These are phyloP conservation scores for Scatophagus argus DNA, from an alignment of 2,113 vertebrate genomes.

Conservation along the genomic window DNA sequence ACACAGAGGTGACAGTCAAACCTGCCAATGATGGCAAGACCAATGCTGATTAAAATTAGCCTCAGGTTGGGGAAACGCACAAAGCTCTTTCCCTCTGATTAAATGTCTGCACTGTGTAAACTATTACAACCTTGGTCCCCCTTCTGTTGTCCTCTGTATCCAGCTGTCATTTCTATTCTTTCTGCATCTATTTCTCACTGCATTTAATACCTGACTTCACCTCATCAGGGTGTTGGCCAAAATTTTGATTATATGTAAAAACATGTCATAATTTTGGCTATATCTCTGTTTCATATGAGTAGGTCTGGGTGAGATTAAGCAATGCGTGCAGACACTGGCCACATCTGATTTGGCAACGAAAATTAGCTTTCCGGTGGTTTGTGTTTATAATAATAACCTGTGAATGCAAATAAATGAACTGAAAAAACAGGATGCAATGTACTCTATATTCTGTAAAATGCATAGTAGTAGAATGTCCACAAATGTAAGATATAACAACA, in stretches of 20 bases:
- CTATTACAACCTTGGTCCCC: constrained; percentile 57
- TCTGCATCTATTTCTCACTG: not conserved
- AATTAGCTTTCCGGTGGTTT: not conserved
- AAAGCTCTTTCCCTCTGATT: constrained; percentile 71
- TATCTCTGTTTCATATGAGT: not conserved
- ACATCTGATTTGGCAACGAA: not conserved
- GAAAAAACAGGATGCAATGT: not conserved
- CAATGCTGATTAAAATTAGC: constrained; percentile 92
- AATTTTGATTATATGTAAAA: not conserved
- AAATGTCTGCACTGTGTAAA: constrained; percentile 78
- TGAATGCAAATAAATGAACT: constrained; percentile 9
- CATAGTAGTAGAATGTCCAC: not conserved
- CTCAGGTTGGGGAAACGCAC: constrained; percentile 75
- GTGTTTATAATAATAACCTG: constrained; percentile 10
- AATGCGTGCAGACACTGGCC: not conserved
- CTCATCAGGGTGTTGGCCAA: not conserved
- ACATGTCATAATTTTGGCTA: not conserved
- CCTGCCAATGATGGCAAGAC: constrained; percentile 84
- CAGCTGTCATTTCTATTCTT: constrained; percentile 3
- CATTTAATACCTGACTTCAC: constrained; percentile 9
- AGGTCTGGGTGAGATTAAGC: not conserved
- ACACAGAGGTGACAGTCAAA: constrained; percentile 88
- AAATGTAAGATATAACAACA: not conserved
- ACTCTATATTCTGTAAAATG: not conserved
- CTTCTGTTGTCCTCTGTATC: constrained; percentile 53